Conservation (phyloP, 1,140 invertebrate species). For the Heliothis subflexa region DNA sequence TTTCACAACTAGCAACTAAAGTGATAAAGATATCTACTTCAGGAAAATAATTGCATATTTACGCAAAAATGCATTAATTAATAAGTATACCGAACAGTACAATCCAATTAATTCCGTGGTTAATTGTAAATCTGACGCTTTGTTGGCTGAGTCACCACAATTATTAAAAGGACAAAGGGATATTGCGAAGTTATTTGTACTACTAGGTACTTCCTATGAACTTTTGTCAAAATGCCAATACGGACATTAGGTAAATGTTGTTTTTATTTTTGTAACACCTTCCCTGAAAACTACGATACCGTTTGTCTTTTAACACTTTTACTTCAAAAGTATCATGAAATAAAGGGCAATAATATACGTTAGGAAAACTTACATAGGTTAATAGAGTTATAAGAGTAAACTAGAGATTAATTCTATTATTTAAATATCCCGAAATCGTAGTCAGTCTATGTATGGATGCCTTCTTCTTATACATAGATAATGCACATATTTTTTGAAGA, state of each 20-base stretch:
- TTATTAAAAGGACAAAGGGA: background rate
- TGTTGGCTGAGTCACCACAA: slow-evolving; percentile 6
- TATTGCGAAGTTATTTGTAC: slow-evolving; percentile 5
- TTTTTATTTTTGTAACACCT: background rate
- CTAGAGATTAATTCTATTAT: no score
- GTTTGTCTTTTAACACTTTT: background rate
- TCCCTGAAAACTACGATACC: background rate
- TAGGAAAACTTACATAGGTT: no score
- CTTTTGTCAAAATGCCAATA: slow-evolving; percentile 26
- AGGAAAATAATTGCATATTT: no score
- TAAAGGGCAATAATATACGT: background rate
- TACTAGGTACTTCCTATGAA: background rate
- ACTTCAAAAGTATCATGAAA: background rate
- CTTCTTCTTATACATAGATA: no score
- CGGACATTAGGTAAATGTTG: background rate
- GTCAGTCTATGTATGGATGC: no score
- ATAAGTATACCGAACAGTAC: background rate
- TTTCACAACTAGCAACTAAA: no score
- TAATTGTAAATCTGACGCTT: background rate
- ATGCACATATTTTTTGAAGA: no score
- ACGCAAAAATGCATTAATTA: no score
- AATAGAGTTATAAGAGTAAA: no score
- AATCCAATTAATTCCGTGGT: background rate
- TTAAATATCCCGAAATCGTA: no score
- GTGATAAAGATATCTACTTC: no score